Percentiles rank a stretch among this genome's conserved stretches.
phyloP scores from a whole-genome alignment of 30 jellyfish, hydroid and myxozoan genomes.

The Chironex yamaguchii region DNA sequence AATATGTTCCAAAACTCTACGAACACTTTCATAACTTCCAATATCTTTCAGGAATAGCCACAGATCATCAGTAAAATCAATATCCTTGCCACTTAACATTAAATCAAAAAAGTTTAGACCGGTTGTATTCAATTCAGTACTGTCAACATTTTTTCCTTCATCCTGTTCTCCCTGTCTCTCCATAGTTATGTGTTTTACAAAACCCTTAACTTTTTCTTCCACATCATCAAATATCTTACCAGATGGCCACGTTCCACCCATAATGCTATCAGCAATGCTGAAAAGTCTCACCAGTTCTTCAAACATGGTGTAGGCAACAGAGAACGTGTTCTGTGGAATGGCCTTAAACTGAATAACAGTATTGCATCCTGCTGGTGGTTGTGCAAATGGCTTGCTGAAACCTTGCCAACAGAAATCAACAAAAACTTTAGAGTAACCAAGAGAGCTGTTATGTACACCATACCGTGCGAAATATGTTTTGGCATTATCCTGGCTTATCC shows the following conservation, averaged over 20 bases:
- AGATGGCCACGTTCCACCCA: slow-evolving; percentile 26
- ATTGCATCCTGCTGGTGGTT: slow-evolving; percentile 61
- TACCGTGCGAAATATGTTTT: slow-evolving; percentile 48
- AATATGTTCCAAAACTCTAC: slow-evolving; percentile 9
- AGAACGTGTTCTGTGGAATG: slow-evolving; percentile 56
- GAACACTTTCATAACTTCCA: slow-evolving; percentile 15
- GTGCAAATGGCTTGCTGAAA: slow-evolving; percentile 18
- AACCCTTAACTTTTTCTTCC: slow-evolving; percentile 10
- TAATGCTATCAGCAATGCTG: slow-evolving; percentile 16
- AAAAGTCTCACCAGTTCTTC: slow-evolving; percentile 50
- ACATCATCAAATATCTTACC: neutral
- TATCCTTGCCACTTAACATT: slow-evolving; percentile 51
- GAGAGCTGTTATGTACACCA: slow-evolving; percentile 34
- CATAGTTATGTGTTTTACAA: slow-evolving; percentile 24
- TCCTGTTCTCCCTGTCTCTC: slow-evolving; percentile 6
- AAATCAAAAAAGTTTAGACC: slow-evolving; percentile 2
- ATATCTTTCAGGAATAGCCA: slow-evolving; percentile 61
- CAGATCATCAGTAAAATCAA: slow-evolving; percentile 62
- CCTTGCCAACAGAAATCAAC: slow-evolving; percentile 73
- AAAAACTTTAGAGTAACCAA: neutral
- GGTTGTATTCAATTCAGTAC: neutral
- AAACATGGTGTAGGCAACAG: slow-evolving; percentile 37
- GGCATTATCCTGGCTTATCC: neutral
- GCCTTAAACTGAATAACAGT: slow-evolving; percentile 48
- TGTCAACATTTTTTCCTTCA: neutral